These are phyloP conservation scores for Zaprionus inermis DNA, from an alignment of 1,140 invertebrate genomes.

Conservation along the genomic window DNA sequence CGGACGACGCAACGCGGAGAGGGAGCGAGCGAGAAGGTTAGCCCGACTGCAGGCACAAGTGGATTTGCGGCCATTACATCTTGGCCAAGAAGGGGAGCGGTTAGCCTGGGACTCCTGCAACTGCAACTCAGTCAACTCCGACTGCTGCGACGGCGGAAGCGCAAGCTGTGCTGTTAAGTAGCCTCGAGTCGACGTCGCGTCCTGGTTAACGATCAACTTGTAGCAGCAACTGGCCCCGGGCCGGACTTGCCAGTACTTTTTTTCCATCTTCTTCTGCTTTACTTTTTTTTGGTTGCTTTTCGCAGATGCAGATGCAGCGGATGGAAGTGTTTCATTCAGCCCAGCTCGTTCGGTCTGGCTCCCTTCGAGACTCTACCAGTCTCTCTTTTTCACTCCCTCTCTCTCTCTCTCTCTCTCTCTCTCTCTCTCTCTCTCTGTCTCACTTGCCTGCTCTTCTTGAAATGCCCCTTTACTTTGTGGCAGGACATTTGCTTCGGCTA, in stretches of 20 bases:
- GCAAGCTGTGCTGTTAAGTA: conserved; percentile 73
- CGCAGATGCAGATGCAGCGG: conserved; percentile 30
- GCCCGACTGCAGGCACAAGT: conserved; percentile 47
- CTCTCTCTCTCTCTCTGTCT: no score
- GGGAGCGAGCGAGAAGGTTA: not conserved
- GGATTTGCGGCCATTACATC: conserved; percentile 77
- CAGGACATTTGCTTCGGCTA: conserved; percentile 5
- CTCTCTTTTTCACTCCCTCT: no score
- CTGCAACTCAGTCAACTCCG: not conserved
- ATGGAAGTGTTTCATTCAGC: conserved; percentile 44
- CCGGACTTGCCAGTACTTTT: conserved; percentile 41
- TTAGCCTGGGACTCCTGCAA: not conserved
- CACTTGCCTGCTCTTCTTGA: no score
- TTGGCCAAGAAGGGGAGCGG: conserved; percentile 32
- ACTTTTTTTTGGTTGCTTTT: conserved; percentile 1
- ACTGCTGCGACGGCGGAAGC: conserved; percentile 54
- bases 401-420: no score
- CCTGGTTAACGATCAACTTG: conserved; percentile 63
- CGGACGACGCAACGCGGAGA: conserved; percentile 14
- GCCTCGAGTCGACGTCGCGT: conserved; percentile 53
- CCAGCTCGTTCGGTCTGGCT: conserved; percentile 2
- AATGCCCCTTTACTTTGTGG: not conserved
- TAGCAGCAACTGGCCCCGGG: conserved; percentile 32
- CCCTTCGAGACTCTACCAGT: no score
- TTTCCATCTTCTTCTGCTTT: not conserved